Percentiles rank a stretch among this genome's conserved stretches.
phyloP scores from a whole-genome alignment of 37 sponge, comb jelly and placozoan species.

The Petrosia ficiformis region DNA sequence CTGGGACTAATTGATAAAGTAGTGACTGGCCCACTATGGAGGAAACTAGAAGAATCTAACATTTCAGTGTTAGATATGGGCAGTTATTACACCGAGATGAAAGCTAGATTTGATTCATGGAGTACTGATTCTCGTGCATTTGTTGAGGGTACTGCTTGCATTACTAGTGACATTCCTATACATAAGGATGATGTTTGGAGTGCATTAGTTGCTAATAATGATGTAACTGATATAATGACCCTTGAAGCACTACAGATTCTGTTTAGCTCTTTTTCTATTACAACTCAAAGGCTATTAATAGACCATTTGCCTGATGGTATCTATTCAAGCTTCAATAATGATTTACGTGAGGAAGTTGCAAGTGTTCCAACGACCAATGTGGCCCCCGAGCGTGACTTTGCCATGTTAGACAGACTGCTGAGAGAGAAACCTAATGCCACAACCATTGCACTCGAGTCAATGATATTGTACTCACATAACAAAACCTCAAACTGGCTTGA shows the following conservation, averaged over 20 bases:
- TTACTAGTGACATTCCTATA: neutral
- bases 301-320: slow-evolving; percentile 39
- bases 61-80: slow-evolving; percentile 23
- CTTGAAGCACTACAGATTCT: slow-evolving; percentile 31
- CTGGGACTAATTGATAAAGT: slow-evolving; percentile 42
- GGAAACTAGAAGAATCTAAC: slow-evolving; percentile 13
- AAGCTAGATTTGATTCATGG: slow-evolving; percentile 40
- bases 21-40: slow-evolving; percentile 47
- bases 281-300: slow-evolving; percentile 26
- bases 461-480: slow-evolving; percentile 32
- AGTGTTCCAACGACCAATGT: slow-evolving; percentile 53
- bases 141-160: neutral
- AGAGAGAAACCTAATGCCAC: slow-evolving; percentile 42
- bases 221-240: neutral
- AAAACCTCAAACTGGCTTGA: slow-evolving; percentile 27
- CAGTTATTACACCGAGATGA: slow-evolving; percentile 22
- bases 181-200: neutral
- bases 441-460: slow-evolving; percentile 18
- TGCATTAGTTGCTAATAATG: neutral
- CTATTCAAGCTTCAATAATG: slow-evolving; percentile 10
- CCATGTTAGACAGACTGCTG: slow-evolving; percentile 18
- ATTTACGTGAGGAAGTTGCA: neutral
- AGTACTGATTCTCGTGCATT: slow-evolving; percentile 11
- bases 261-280: slow-evolving; percentile 23
- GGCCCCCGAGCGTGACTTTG: slow-evolving; percentile 37